Base-by-base conservation (phyloP, 2,888 invertebrate species). In the Macaria liturata region DNA sequence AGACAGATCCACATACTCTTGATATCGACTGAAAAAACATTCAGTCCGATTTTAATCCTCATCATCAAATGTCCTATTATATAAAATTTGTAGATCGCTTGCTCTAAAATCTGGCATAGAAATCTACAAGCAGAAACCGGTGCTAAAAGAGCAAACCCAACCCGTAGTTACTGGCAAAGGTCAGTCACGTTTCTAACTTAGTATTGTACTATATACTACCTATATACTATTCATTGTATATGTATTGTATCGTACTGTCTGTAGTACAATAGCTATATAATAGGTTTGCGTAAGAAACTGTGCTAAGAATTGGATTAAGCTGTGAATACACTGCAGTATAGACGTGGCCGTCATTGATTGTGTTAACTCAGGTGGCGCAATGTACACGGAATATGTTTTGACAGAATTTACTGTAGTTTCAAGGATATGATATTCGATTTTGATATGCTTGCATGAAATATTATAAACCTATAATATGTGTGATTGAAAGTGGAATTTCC, bases 221-320 rank as follows among this genome's bases (percentile, higher is more conserved):
- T 20, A 20, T 20, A 20, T 20, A 20, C 20, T 20, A 20, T 20
- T 20, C 20, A 20, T 20, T 20, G 20, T 20, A 20, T 20, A 20
- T 20, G 20, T 20, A 20, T 20, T 20, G 20, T 20, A 20, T 20
- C 20, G 20, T 20, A 20, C 20, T 20, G 20, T 20, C 20, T 20
- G 20, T 20, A 20, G 20, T 20, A 20, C 20, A 20, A 20, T 20
- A 20, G 20, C 20, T 20, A 20, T 43, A 44, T 44, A 46, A 51
- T 49, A 39, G 44, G 50, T 45, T 54, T 59, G 54, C 54, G 59
- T 48, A 46, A 54, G 30, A 44, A 47, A 51, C 46, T 59, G 51
- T 47, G 50, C 47, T 47, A 46, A 32, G 47, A 50, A 50, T 49
- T 34, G 43, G 54, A 53, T 58, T 58, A 43, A 37, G 39, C 5